Base-by-base conservation (phyloP, 2,888 invertebrate genomes). In the Catocala nupta region DNA sequence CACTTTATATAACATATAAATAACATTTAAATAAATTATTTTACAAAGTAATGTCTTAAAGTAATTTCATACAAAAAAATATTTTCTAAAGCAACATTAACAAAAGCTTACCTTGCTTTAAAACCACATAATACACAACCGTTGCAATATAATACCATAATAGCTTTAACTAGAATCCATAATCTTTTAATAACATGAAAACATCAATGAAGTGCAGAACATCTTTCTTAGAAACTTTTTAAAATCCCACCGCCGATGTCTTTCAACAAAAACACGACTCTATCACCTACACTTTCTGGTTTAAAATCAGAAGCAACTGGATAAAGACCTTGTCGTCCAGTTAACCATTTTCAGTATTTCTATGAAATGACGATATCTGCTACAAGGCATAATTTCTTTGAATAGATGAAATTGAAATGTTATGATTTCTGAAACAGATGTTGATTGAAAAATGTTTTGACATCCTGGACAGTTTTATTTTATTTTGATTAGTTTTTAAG, bases 121-220 rank as follows among this genome's bases (percentile, higher is more conserved):
- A 62, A 57, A 45, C 42, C 34, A 1, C 51, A 58, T 33, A 36
- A 59, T 55, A 44, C 57, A 48, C 39, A 62, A 59, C 51, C 47
- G 53, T 12, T 56, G 48, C 57, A 69, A 65, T 45, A 60, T 57
- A 63, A 65, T 65, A 70, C 68, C 44, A 43, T 65, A 60, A 71
- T 55, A 66, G 63, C 54, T 67, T 71, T 73, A 51, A 74, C 67
- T 34, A 61, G 77, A 77, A 77, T 60, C 62, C 47, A 71, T 74
- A 64, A 74, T 75, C 66, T 59, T 63, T 54, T 77, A 61, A 69
- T 65, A 68, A 65, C 57, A 57, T 63, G 60, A 66, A 68, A 67
- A 65, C 58, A 67, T 74, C 63, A 67, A 50, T 63, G 55, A 25
- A 55, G 33, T 62, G 36, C 43, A 39, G 9, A 16, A 52, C 12